A percentile compares a stretch with the other conserved stretches of the same genome.
phyloP scores from a whole-genome alignment of 1,140 invertebrate species.

The Cydia strobilella region DNA sequence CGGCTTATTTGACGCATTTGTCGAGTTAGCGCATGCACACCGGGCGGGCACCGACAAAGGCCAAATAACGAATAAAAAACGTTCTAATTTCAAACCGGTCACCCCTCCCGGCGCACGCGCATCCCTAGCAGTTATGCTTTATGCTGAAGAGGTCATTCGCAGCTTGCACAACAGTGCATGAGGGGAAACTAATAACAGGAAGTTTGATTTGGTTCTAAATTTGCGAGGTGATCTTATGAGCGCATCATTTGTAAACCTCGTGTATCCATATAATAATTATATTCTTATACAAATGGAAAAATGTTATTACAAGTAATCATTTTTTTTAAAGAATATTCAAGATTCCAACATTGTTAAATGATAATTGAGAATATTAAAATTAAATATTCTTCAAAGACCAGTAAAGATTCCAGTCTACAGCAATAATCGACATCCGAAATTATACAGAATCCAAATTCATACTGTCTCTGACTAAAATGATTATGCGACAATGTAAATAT shows the following conservation, averaged over 20 bases:
- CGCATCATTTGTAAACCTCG: background rate
- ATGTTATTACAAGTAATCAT: background rate
- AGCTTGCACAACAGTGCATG: constrained; percentile 74
- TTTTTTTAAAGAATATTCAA: background rate
- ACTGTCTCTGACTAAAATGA: background rate
- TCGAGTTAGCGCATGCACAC: constrained; percentile 77
- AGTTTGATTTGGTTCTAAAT: constrained; percentile 34
- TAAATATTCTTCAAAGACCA: constrained; percentile 3
- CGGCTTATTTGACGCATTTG: constrained; percentile 76
- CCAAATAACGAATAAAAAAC: constrained; percentile 67
- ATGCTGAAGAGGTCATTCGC: constrained; percentile 79
- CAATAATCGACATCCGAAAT: background rate
- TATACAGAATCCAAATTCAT: background rate
- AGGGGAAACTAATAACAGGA: constrained; percentile 57
- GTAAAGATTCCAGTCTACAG: background rate
- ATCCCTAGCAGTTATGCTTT: constrained; percentile 77
- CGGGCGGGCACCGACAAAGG: constrained; percentile 76
- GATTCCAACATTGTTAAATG: constrained; percentile 33
- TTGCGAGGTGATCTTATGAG: background rate
- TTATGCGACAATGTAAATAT: constrained; percentile 18
- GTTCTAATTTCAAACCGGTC: constrained; percentile 80
- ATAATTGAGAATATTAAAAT: background rate
- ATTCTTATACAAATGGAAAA: background rate
- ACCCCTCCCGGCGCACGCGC: constrained; percentile 76
- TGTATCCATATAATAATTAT: background rate